Conservation (phyloP, 2,888 invertebrate genomes). For the Euzophera pinguis region DNA sequence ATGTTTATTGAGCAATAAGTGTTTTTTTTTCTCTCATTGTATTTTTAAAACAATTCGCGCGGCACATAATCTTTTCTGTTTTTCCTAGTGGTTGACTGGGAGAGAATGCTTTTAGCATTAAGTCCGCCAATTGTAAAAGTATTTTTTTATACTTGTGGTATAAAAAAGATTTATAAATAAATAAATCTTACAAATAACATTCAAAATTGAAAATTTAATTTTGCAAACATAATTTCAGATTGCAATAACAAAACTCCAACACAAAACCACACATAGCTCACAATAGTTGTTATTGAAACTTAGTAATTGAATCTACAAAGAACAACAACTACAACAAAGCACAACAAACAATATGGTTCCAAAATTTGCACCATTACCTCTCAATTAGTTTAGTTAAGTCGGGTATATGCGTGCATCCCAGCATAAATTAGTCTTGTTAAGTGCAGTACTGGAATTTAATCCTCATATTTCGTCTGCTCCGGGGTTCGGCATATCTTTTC, state of each 20-base stretch:
- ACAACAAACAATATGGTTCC: constrained; percentile 47
- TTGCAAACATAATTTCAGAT: background rate
- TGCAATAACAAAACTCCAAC: background rate
- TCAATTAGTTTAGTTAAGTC: constrained; percentile 73
- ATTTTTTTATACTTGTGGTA: too few relatives aligned
- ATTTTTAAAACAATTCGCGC: too few relatives aligned
- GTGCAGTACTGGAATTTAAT: constrained; percentile 78
- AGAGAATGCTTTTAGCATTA: too few relatives aligned
- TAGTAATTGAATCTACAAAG: constrained; percentile 11
- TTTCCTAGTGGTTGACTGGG: too few relatives aligned
- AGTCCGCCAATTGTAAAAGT: too few relatives aligned
- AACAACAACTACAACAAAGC: constrained; percentile 20
- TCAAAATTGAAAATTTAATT: too few relatives aligned
- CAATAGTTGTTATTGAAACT: constrained; percentile 6
- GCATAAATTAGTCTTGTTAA: constrained; percentile 78
- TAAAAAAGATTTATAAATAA: too few relatives aligned
- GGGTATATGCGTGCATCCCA: constrained; percentile 49
- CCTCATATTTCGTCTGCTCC: constrained; percentile 76
- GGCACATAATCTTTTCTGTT: too few relatives aligned
- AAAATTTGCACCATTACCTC: constrained; percentile 63
- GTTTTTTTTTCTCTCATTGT: too few relatives aligned
- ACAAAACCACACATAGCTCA: background rate
- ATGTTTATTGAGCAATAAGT: too few relatives aligned
- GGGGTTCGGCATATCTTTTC: constrained; percentile 72
- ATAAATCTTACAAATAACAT: too few relatives aligned